These are phyloP conservation scores for Conopomorpha cramerella DNA, from an alignment of 1,140 invertebrate species.

Conservation along the genomic window DNA sequence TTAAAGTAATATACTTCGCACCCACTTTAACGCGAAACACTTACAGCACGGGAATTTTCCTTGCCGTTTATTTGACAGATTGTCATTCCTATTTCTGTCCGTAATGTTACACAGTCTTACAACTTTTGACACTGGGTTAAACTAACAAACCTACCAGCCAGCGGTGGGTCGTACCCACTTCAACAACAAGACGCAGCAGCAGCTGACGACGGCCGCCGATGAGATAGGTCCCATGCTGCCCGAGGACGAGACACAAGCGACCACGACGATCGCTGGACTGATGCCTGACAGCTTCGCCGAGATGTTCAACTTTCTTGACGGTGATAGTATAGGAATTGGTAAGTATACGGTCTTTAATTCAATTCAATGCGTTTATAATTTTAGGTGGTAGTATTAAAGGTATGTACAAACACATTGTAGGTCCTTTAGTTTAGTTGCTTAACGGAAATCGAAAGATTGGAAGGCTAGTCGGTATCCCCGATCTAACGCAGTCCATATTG, in stretches of 20 bases:
- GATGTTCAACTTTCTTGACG: slow-evolving; percentile 47
- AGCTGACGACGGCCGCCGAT: slow-evolving; percentile 28
- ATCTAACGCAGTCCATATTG: no score
- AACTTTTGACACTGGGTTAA: neutral
- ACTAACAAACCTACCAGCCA: neutral
- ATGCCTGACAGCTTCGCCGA: slow-evolving; percentile 44
- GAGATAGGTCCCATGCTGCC: slow-evolving; percentile 33
- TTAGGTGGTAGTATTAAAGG: no score
- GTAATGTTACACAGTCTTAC: neutral
- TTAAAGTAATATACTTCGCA: no score
- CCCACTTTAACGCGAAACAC: no score
- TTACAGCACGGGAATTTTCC: no score
- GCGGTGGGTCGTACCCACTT: slow-evolving; percentile 11
- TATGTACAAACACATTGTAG: no score
- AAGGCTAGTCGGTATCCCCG: no score
- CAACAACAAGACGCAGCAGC: slow-evolving; percentile 24
- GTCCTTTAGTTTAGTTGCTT: no score
- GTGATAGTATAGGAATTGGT: slow-evolving; percentile 51
- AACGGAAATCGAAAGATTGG: no score
- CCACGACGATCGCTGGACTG: slow-evolving; percentile 23
- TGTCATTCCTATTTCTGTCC: slow-evolving; percentile 2
- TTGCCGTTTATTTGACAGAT: no score
- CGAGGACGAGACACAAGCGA: slow-evolving; percentile 24
- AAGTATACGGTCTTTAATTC: no score
- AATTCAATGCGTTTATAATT: no score